Percentiles rank a stretch among this genome's conserved stretches.
Evolutionary conservation across 2,888 invertebrate genomes (phyloP).

Genomic region (Beris morrisii): DNA sequence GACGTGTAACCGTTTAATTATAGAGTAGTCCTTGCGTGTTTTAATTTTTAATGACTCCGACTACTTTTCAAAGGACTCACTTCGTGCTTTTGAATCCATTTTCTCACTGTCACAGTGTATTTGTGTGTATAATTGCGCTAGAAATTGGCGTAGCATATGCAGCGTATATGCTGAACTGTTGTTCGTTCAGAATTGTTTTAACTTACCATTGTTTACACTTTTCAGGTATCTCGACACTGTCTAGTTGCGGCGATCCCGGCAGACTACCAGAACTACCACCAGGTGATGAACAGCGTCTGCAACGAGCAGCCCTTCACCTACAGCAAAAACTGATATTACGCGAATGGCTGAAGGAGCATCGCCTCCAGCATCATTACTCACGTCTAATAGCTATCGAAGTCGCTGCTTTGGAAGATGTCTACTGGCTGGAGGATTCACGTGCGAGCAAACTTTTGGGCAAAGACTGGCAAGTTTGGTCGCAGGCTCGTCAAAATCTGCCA

Average conservation of each 20-base stretch:
- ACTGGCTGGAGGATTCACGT: conserved; percentile 83
- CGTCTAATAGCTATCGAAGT: conserved; percentile 78
- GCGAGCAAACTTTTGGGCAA: conserved; percentile 76
- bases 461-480: conserved; percentile 77
- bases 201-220: conserved; percentile 23
- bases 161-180: too few species aligned
- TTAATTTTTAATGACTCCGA: too few species aligned
- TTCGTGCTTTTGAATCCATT: too few species aligned
- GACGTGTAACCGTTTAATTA: too few species aligned
- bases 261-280: conserved; percentile 78
- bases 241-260: conserved; percentile 77
- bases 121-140: too few species aligned
- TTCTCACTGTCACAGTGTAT: too few species aligned
- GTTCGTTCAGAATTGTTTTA: too few species aligned
- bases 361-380: conserved; percentile 72
- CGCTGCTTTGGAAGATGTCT: conserved; percentile 84
- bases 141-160: too few species aligned
- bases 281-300: conserved; percentile 80
- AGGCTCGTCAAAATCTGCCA: conserved; percentile 78
- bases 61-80: too few species aligned
- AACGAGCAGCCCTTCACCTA: conserved; percentile 76
- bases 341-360: conserved; percentile 79
- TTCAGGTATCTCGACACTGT: conserved; percentile 79
- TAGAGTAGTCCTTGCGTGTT: too few species aligned
- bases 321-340: conserved; percentile 83